phyloP scores from a whole-genome alignment of 2,888 invertebrate species.

The Tanytarsus gracilentus region DNA sequence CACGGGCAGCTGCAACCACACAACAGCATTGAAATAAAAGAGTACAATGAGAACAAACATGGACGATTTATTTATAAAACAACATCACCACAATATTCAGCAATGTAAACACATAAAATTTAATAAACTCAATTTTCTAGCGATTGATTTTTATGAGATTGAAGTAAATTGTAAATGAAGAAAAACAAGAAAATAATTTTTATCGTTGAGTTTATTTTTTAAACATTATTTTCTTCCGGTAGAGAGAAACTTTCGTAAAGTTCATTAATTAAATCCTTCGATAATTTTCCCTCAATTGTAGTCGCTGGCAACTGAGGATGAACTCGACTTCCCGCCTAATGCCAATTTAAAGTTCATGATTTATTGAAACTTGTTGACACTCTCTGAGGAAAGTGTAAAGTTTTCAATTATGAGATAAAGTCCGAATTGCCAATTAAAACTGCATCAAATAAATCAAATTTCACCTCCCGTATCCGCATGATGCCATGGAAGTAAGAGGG shows the following conservation, averaged over 20 bases:
- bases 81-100: slow-evolving; percentile 2
- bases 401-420: slow-evolving; percentile 16
- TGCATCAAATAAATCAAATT: slow-evolving; percentile 25
- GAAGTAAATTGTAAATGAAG: too few species aligned
- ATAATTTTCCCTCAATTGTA: too few species aligned
- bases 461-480: not conserved
- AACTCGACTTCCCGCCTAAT: too few species aligned
- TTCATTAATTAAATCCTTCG: slow-evolving; percentile 12
- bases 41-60: not conserved
- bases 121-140: slow-evolving; percentile 17
- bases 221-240: too few species aligned
- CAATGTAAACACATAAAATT: slow-evolving; percentile 23
- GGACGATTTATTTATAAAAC: slow-evolving; percentile 5
- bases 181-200: too few species aligned
- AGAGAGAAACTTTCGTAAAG: not conserved
- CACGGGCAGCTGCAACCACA: too few species aligned
- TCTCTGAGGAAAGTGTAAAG: not conserved
- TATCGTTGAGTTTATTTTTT: too few species aligned
- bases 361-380: slow-evolving; percentile 20
- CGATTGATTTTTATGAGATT: slow-evolving; percentile 9
- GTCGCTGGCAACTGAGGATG: too few species aligned
- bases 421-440: slow-evolving; percentile 26
- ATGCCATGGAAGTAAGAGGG: not conserved
- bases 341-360: slow-evolving; percentile 19
- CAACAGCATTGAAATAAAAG: not conserved